Evolutionary conservation across 2,113 vertebrate species (phyloP).

Genomic region (Dipodomys stephensi): DNA sequence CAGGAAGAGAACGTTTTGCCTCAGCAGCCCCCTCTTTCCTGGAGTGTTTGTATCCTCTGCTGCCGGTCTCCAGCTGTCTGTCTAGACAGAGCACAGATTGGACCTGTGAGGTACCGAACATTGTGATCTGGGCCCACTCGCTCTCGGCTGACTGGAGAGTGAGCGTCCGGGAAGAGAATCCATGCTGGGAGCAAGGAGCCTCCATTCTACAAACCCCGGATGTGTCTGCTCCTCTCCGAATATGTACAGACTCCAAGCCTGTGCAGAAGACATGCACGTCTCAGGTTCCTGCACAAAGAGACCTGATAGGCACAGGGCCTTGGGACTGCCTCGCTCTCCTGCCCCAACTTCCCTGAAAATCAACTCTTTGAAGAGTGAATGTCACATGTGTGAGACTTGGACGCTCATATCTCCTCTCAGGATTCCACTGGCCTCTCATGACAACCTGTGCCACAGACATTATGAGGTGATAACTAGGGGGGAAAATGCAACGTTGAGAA

Average conservation of each 20-base stretch:
- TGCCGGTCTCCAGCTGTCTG: conserved; percentile 84
- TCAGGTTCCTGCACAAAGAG: neutral
- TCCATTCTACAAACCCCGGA: fast-evolving
- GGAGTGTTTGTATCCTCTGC: conserved; percentile 78
- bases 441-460: neutral
- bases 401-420: neutral
- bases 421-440: neutral
- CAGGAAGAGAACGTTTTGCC: conserved; percentile 29
- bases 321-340: neutral
- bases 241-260: fast-evolving
- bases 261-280: neutral
- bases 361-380: neutral
- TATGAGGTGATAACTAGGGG: neutral
- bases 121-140: conserved; percentile 75
- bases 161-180: conserved; percentile 60
- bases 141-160: conserved; percentile 64
- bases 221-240: neutral
- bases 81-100: conserved; percentile 81
- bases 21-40: neutral
- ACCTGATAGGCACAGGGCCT: neutral
- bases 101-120: conserved; percentile 81
- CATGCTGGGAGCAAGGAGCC: neutral
- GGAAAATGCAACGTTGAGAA: neutral
- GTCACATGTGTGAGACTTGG: neutral
- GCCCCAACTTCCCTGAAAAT: neutral